Evolutionary conservation across 2,113 vertebrate species (phyloP).

Genomic region (Sebastes fasciatus): DNA sequence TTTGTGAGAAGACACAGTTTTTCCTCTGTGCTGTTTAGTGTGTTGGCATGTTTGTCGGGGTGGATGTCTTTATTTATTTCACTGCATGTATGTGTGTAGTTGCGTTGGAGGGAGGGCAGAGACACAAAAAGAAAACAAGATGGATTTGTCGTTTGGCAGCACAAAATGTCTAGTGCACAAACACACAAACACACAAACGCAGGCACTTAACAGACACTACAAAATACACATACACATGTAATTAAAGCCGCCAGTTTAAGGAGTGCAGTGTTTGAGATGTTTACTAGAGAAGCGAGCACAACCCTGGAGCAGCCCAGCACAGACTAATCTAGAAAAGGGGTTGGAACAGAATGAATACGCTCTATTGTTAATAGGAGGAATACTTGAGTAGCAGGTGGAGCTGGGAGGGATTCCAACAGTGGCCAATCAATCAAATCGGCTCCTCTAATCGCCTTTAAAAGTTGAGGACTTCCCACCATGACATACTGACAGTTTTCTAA

Average conservation of each 20-base stretch:
- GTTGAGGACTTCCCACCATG: neutral
- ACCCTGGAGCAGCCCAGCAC: conserved; percentile 6
- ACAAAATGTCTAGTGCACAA: conserved; percentile 3
- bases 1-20: conserved; percentile 34
- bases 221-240: conserved; percentile 21
- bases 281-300: conserved; percentile 26
- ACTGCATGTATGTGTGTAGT: conserved; percentile 33
- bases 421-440: conserved; percentile 7
- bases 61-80: conserved; percentile 43
- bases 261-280: conserved; percentile 21
- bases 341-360: neutral
- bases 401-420: conserved; percentile 2
- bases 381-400: neutral
- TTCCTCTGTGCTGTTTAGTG: conserved; percentile 27
- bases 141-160: conserved; percentile 40
- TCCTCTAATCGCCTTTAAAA: conserved; percentile 15
- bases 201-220: neutral
- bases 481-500: conserved; percentile 2
- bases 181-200: neutral
- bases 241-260: conserved; percentile 38
- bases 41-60: conserved; percentile 53
- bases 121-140: conserved; percentile 26
- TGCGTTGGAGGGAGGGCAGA: conserved; percentile 24
- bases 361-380: neutral
- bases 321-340: neutral